These are phyloP conservation scores for Osedax fenrisi DNA, from an alignment of 2,888 invertebrate species.

Conservation along the genomic window DNA sequence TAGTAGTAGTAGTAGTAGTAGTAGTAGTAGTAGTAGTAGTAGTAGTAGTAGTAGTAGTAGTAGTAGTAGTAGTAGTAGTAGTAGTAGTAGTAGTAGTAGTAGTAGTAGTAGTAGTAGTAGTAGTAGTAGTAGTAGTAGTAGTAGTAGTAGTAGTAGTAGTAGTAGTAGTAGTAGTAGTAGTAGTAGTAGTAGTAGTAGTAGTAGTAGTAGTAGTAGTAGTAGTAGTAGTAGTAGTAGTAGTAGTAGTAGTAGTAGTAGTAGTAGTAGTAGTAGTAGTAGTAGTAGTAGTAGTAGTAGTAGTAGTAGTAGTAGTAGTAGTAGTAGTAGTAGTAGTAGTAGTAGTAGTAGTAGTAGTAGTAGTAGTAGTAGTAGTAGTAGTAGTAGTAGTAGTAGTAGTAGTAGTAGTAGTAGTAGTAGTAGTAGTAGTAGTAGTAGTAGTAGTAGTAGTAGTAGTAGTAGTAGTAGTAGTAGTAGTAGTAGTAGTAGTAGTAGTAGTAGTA, in stretches of 20 bases:
- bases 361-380: constrained; percentile 20
- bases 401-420: constrained; percentile 16
- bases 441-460: neutral
- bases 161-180: constrained; percentile 18
- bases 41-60: neutral
- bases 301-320: constrained; percentile 18
- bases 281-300: neutral
- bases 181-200: neutral
- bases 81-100: constrained; percentile 10
- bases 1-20: constrained; percentile 23
- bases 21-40: constrained; percentile 16
- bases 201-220: constrained; percentile 21
- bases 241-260: constrained; percentile 12
- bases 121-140: constrained; percentile 6
- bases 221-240: constrained; percentile 8
- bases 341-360: constrained; percentile 12
- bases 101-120: constrained; percentile 21
- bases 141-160: constrained; percentile 14
- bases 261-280: constrained; percentile 18
- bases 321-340: constrained; percentile 8
- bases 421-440: constrained; percentile 16
- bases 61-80: constrained; percentile 2
- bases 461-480: constrained; percentile 20
- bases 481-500: constrained; percentile 4
- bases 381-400: neutral